Conservation (phyloP, 2,888 invertebrate genomes). For the Gastracanthus pulcherrimus region DNA sequence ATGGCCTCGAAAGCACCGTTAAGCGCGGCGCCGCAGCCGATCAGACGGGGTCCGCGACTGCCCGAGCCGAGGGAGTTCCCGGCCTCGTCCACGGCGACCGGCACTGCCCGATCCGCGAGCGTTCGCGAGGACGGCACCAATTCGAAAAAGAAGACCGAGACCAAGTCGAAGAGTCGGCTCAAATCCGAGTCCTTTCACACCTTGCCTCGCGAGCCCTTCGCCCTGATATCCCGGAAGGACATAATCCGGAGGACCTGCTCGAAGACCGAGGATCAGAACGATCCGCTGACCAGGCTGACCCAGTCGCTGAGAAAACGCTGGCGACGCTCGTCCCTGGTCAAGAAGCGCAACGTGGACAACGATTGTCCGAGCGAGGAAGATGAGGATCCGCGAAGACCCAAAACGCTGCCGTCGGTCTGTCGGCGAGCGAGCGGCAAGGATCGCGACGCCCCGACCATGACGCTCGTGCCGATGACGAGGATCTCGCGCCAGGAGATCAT, state of each 20-base stretch:
- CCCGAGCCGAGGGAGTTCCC: too few species aligned
- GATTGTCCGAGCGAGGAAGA: conserved; percentile 21
- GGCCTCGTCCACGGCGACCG: too few species aligned
- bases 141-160: background rate
- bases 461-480: conserved; percentile 58
- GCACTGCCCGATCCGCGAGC: conserved; percentile 43
- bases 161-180: background rate
- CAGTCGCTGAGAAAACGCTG: conserved; percentile 65
- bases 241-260: conserved; percentile 63
- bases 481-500: conserved; percentile 73
- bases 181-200: conserved; percentile 57
- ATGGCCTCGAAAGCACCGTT: too few species aligned
- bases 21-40: conserved; percentile 58
- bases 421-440: conserved; percentile 60
- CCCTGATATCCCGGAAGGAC: conserved; percentile 66
- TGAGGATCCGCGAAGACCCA: conserved; percentile 61
- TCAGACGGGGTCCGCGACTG: conserved; percentile 66
- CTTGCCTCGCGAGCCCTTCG: conserved; percentile 53
- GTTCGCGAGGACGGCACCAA: background rate
- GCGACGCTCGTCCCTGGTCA: conserved; percentile 54
- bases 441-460: conserved; percentile 47
- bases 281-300: conserved; percentile 59
- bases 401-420: conserved; percentile 68
- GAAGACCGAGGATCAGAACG: conserved; percentile 60
- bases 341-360: conserved; percentile 37